Evolutionary conservation across 2,888 invertebrate genomes (phyloP).

Genomic region (Leptothorax acervorum): DNA sequence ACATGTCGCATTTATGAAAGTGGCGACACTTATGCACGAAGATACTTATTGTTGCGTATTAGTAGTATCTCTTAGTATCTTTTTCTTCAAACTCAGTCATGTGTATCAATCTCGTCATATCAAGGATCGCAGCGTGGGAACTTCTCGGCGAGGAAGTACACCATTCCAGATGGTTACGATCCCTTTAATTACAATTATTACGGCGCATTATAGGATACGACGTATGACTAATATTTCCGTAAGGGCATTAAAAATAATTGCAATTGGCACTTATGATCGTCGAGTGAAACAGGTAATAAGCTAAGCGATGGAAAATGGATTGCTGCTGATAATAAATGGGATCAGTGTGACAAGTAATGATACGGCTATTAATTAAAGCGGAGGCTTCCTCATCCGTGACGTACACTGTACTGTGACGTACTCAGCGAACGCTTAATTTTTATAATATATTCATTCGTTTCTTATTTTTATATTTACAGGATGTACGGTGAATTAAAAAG

Average conservation of each 20-base stretch:
- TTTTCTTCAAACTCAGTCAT: slow-evolving; percentile 16
- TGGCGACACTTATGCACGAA: not conserved
- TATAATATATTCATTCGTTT: not conserved
- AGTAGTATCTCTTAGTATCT: not conserved
- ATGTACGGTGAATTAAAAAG: not conserved
- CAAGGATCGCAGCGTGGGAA: slow-evolving; percentile 40
- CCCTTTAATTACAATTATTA: slow-evolving; percentile 52
- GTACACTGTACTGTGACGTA: not conserved
- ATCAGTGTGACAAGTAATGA: slow-evolving; percentile 25
- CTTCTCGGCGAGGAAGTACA: slow-evolving; percentile 28
- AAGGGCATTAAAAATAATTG: slow-evolving; percentile 44
- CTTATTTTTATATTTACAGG: not conserved
- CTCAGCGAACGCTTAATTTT: not conserved
- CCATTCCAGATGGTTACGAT: slow-evolving; percentile 11
- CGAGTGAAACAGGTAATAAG: slow-evolving; percentile 21
- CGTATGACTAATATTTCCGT: slow-evolving; percentile 41
- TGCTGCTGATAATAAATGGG: slow-evolving; percentile 16
- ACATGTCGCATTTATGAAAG: not conserved
- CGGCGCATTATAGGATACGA: slow-evolving; percentile 32
- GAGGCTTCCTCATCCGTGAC: not conserved
- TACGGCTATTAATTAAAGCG: slow-evolving; percentile 11
- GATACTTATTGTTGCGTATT: not conserved
- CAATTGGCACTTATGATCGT: slow-evolving; percentile 2
- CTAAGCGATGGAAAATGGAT: slow-evolving; percentile 7
- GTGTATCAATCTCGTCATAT: slow-evolving; percentile 38